Evolutionary conservation across 2,888 invertebrate species (phyloP).

Genomic region (Nomada hirtipes): DNA sequence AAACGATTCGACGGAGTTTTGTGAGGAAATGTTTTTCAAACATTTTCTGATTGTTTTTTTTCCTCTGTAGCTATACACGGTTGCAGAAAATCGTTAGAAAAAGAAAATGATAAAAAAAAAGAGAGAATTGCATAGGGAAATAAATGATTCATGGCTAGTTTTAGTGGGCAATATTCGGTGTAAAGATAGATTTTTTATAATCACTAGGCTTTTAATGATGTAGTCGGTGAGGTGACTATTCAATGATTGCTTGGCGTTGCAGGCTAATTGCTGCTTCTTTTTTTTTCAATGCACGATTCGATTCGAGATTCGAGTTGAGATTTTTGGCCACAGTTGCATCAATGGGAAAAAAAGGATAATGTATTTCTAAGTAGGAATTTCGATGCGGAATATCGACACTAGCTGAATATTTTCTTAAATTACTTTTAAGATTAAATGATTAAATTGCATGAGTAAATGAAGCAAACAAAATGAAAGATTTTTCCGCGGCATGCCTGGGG

Average conservation of each 20-base stretch:
- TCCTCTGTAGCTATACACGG: not conserved
- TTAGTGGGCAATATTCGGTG: constrained; percentile 1
- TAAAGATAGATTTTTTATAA: constrained; percentile 12
- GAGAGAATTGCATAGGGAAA: not conserved
- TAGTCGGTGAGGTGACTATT: not conserved
- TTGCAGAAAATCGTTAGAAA: not conserved
- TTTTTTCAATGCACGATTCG: not conserved
- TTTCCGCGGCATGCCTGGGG: not conserved
- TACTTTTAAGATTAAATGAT: not conserved
- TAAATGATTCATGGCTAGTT: constrained; percentile 3
- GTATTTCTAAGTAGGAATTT: not conserved
- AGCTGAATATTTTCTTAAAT: not conserved
- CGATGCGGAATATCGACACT: not conserved
- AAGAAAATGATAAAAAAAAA: not conserved
- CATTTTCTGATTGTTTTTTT: not conserved
- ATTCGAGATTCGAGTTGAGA: not conserved
- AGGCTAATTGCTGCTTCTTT: not conserved
- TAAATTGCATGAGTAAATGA: not conserved
- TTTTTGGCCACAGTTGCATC: not conserved
- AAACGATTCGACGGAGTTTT: not conserved
- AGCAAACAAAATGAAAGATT: not conserved
- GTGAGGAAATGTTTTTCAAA: not conserved
- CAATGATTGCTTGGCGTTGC: not conserved
- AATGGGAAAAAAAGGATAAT: not conserved
- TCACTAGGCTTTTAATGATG: constrained; percentile 3